These are phyloP conservation scores for Carassius carassius DNA, from an alignment of 2,113 vertebrate species.

Conservation along the genomic window DNA sequence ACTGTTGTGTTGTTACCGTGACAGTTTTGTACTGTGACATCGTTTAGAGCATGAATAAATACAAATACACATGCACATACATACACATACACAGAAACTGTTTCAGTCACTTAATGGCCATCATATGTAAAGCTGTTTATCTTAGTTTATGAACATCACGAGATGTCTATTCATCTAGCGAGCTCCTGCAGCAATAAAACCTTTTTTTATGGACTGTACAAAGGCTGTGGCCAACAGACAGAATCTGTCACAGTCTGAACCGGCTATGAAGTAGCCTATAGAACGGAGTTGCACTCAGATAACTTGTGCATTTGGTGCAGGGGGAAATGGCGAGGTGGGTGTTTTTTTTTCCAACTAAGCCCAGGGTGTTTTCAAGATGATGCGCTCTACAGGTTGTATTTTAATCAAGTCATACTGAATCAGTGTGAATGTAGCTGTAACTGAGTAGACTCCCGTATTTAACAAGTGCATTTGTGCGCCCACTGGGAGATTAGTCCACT, in stretches of 20 bases:
- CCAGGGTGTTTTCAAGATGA: not conserved
- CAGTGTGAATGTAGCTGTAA: conserved; percentile 19
- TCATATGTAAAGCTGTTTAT: not conserved
- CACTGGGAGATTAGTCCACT: conserved; percentile 36
- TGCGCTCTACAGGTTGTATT: conserved; percentile 15
- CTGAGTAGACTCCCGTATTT: conserved; percentile 38
- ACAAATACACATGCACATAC: not conserved
- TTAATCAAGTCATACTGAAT: conserved; percentile 34
- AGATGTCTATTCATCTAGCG: conserved; percentile 7
- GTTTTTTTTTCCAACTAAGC: conserved; percentile 3
- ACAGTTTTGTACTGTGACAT: conserved; percentile 17
- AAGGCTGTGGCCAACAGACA: conserved; percentile 2
- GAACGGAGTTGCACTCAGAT: not conserved
- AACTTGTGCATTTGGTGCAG: not conserved
- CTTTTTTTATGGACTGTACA: conserved; percentile 12
- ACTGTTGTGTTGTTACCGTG: not conserved
- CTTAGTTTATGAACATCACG: conserved; percentile 24
- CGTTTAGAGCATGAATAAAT: not conserved
- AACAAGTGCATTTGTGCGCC: conserved; percentile 13
- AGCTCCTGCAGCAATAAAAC: conserved; percentile 21
- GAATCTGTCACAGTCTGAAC: conserved; percentile 35
- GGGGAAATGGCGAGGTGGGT: not conserved
- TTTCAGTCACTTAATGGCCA: not conserved
- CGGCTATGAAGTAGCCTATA: not conserved
- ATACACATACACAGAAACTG: not conserved